Conservation (phyloP, 2,113 vertebrate species). For the Heptranchias perlo region DNA sequence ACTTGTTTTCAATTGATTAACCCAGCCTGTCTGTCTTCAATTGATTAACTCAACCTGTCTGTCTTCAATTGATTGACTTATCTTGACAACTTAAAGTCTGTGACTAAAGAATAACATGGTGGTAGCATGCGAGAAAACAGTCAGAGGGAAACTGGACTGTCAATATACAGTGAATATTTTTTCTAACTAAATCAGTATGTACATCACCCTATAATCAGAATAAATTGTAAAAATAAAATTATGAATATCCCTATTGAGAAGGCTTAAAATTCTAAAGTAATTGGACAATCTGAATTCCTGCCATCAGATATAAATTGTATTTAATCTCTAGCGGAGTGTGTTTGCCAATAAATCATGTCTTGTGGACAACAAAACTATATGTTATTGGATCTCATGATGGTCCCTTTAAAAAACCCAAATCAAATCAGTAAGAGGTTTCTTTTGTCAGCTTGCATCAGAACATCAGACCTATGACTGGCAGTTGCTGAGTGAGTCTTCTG, state of each 20-base stretch:
- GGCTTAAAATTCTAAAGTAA: background rate
- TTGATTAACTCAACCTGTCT: slow-evolving; percentile 16
- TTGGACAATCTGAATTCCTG: background rate
- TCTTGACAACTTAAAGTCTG: background rate
- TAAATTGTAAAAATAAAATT: background rate
- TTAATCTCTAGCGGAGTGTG: background rate
- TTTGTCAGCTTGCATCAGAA: background rate
- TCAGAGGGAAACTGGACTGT: background rate
- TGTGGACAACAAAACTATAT: background rate
- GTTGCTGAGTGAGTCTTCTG: background rate
- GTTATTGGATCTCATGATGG: background rate
- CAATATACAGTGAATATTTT: background rate
- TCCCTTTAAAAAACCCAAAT: background rate
- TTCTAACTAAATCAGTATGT: background rate
- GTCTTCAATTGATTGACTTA: background rate
- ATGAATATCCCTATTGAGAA: background rate
- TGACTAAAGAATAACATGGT: background rate
- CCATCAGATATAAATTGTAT: background rate
- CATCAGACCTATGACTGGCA: background rate
- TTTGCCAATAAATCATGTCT: slow-evolving; percentile 1
- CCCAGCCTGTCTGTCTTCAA: background rate
- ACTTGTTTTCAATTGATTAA: slow-evolving; percentile 13
- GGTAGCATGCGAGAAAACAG: background rate
- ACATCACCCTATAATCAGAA: background rate
- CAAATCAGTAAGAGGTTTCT: background rate